These are phyloP conservation scores for Umimayanthus chanpuru DNA, from an alignment of 92 coral and sea anemone species.

Conservation along the genomic window DNA sequence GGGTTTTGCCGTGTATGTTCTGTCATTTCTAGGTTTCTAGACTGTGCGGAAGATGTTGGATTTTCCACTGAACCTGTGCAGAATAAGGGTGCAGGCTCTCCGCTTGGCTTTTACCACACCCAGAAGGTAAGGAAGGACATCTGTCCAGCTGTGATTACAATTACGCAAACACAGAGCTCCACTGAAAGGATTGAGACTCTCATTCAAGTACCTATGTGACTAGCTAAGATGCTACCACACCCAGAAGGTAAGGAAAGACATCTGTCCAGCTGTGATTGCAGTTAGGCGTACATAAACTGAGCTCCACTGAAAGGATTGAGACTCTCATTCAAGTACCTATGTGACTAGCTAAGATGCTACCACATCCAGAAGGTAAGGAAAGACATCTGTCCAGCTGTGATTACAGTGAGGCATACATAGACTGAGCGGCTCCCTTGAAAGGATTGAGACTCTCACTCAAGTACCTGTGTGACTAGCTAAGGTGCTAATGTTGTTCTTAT, in stretches of 20 bases:
- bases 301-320: background rate
- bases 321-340: background rate
- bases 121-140: constrained; percentile 64
- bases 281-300: background rate
- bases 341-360: too few relatives aligned
- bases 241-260: constrained; percentile 64
- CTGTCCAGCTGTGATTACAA: background rate
- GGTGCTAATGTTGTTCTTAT: background rate
- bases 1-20: background rate
- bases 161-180: background rate
- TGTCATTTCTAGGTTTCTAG: constrained; percentile 60
- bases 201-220: background rate
- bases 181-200: background rate
- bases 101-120: constrained; percentile 65
- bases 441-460: background rate
- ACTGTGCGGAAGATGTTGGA: constrained; percentile 85
- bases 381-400: background rate
- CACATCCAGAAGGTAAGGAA: constrained; percentile 70
- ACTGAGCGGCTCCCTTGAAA: background rate
- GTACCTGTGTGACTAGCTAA: background rate
- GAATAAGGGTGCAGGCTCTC: constrained; percentile 48
- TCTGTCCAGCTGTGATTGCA: background rate
- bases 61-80: constrained; percentile 86
- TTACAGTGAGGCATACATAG: too few relatives aligned
- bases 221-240: too few relatives aligned